A percentile compares a stretch with the other conserved stretches of the same genome.
phyloP scores from a whole-genome alignment of 2,797 vertebrate species.

The Chrosomus eos region DNA sequence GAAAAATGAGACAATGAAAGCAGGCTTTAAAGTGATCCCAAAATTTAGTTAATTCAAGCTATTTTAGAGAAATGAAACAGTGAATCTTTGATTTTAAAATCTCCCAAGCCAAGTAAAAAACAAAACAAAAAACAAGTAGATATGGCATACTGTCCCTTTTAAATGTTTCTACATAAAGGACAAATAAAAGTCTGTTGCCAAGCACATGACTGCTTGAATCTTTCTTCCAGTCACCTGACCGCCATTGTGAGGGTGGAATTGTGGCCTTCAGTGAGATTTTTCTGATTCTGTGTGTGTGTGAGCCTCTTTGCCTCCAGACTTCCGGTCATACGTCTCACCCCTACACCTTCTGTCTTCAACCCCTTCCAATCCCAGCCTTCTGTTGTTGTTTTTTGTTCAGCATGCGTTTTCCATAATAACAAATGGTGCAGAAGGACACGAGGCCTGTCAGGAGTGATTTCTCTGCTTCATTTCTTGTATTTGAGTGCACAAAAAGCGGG shows the following conservation, averaged over 20 bases:
- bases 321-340: conserved; percentile 12
- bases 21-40: neutral
- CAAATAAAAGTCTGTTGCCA: conserved; percentile 21
- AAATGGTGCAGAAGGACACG: neutral
- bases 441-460: neutral
- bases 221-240: conserved; percentile 32
- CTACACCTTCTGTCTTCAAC: neutral
- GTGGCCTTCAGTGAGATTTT: conserved; percentile 19
- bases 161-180: neutral
- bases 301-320: conserved; percentile 18
- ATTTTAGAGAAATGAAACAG: neutral
- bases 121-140: neutral
- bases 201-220: conserved; percentile 38
- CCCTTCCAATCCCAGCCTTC: conserved; percentile 1
- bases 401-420: neutral
- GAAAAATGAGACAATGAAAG: neutral
- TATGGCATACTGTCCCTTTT: neutral
- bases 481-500: neutral
- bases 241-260: neutral
- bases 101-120: neutral
- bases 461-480: neutral
- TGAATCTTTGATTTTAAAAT: neutral
- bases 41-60: neutral
- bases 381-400: neutral
- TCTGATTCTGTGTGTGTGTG: conserved; percentile 21